phyloP scores from a whole-genome alignment of 2,797 vertebrate species.

The Sebastolobus alascanus region DNA sequence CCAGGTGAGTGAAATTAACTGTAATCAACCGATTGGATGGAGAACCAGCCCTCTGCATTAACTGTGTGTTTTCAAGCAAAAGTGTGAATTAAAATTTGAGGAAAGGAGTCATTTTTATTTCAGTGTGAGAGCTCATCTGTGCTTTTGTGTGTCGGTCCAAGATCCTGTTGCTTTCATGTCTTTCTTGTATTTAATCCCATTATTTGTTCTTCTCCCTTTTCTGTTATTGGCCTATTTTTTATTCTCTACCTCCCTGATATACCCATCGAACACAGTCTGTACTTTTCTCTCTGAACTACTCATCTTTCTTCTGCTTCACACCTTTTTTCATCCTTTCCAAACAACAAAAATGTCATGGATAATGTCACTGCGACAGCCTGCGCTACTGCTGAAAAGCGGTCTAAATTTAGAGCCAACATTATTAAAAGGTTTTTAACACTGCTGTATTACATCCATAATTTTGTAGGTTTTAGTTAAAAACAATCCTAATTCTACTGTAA shows the following conservation, averaged over 20 bases:
- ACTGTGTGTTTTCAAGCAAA: not conserved
- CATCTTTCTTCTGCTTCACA: not conserved
- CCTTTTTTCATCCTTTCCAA: slow-evolving; percentile 1
- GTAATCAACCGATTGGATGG: not conserved
- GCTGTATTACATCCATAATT: not conserved
- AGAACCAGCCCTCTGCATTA: not conserved
- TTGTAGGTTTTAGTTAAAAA: not conserved
- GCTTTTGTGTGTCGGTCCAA: not conserved
- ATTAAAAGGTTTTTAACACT: not conserved
- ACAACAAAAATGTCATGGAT: slow-evolving; percentile 3
- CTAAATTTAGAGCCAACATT: not conserved
- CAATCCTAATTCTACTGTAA: not conserved
- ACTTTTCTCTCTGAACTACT: not conserved
- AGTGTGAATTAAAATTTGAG: not conserved
- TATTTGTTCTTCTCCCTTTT: not conserved
- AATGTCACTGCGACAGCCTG: not conserved
- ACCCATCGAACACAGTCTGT: not conserved
- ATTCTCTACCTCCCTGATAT: not conserved
- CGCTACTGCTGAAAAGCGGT: not conserved
- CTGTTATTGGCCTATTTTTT: not conserved
- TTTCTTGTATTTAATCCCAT: not conserved
- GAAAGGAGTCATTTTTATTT: not conserved
- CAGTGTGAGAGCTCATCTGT: not conserved
- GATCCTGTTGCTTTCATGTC: not conserved
- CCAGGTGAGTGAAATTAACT: slow-evolving; percentile 1